Evolutionary conservation across 2,797 vertebrate species (phyloP), one percentile per base, ranked within the genome.

Genomic region (Knipowitschia caucasica): DNA sequence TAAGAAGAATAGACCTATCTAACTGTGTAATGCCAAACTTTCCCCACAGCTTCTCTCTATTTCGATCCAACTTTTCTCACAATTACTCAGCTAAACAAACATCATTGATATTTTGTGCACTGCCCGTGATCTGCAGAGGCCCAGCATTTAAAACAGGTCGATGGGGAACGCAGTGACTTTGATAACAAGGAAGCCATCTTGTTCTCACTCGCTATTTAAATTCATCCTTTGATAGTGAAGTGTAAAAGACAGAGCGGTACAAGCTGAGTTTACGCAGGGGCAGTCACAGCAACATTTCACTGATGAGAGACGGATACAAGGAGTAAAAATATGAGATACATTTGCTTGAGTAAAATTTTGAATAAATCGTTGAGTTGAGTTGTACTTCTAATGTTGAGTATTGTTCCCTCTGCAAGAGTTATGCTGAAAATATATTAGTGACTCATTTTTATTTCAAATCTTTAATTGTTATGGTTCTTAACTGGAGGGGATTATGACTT

Each of bases 141-240:
- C 62, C 69, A 71, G 71, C 77, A 60, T 86, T 84, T 75, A 71
- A 85, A 83, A 78, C 71, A 68, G 79, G 71, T 83, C 81, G 78
- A 76, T 59, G 56, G 67, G 59, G 69, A 75, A 57, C 67, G 69
- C 69, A 61, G 35, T 50, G 53, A 69, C 71, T 78, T 74, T 78
- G 80, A 81, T 82, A 82, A 75, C 67, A 70, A 65, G 57, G 55
- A 59, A 67, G 64, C 59, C 20, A 62, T 75, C 67, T 70, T 69
- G 82, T 78, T 54, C 43, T 45, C 61, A 27, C 67, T 76, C 53
- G 44, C 51, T n/a, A 24, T 30, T 53, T 59, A 80, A 69, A 73
- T 67, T 67, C 43, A 33, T 18, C 62, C 35, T 72, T 62, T 62
- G 68, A 79, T 39, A 57, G 52, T 21, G 11, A 46, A 59, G 50